Evolutionary conservation across 2,888 invertebrate species (phyloP), one percentile per base, ranked within the genome.

Genomic region (Clunio marinus): DNA sequence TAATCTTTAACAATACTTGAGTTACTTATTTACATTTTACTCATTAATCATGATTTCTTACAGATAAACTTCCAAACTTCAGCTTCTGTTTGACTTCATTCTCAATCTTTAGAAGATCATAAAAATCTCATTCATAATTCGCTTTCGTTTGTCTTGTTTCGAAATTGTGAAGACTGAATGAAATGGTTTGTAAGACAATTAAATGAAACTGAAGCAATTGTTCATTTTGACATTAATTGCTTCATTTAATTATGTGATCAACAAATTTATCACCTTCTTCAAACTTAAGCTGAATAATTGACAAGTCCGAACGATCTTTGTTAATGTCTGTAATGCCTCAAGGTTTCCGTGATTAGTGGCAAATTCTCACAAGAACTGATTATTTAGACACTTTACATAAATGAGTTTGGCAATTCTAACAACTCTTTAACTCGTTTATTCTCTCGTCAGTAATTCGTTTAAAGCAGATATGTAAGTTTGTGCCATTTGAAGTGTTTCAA

Each of bases 401-500:
- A 41, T 41, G 10, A n/a, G 41, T 41, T 41, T n/a, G n/a, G 15
- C 41, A 41, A 41, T 5, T 41, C 41, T 41, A 41, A 5, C 10
- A 13, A n/a, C 41, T n/a, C n/a, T 32, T 22, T 62, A 22, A 55
- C 17, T 3, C 3, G 3, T 4, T 65, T 22, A 65, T 17, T 66
- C 66, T 59, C 74, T 71, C 70, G 73, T 74, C 67, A 87, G 77
- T 17, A 88, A 77, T 73, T 88, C 88, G 72, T 84, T 82, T 20
- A 89, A 77, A 1, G 88, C 87, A 0, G 83, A 78, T 68, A 89
- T 89, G 74, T 89, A 89, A 1, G 86, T 87, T 75, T 88, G 88
- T 0, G 89, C 89, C 88, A 89, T 88, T 77, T 88, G 88, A 46
- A 89, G 77, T 37, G 88, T 89, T 77, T 89, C 89, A 74, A 85